A percentile compares a stretch with the other conserved stretches of the same genome.
Evolutionary conservation across 2,888 invertebrate genomes (phyloP).

Genomic region (Acrocyrtus sp.): DNA sequence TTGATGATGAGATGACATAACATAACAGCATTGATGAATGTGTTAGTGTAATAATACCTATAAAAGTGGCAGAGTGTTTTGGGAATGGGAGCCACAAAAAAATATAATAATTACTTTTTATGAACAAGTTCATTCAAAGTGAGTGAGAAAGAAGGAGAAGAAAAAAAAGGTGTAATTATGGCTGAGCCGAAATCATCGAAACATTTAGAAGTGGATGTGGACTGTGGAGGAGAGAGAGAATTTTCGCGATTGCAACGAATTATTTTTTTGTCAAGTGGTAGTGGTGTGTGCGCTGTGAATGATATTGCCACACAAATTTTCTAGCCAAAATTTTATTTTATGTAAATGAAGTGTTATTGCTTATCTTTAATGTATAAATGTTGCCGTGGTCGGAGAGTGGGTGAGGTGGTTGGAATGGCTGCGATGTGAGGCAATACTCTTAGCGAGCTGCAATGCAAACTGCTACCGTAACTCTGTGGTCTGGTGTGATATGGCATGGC

Average conservation of each 20-base stretch:
- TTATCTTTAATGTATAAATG: constrained; percentile 9
- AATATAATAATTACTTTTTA: constrained; percentile 26
- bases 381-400: constrained; percentile 14
- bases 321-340: constrained; percentile 37
- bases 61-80: no score
- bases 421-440: background rate
- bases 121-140: constrained; percentile 38
- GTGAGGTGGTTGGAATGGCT: background rate
- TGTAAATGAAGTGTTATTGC: constrained; percentile 30
- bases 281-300: background rate
- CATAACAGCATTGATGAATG: constrained; percentile 14
- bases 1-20: constrained; percentile 34
- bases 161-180: constrained; percentile 19
- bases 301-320: constrained; percentile 20
- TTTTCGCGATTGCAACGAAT: background rate
- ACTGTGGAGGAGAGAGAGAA: background rate
- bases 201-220: background rate
- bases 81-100: no score
- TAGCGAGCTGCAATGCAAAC: background rate
- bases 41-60: no score
- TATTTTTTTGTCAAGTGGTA: background rate
- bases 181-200: constrained; percentile 2
- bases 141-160: constrained; percentile 14
- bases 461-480: no score
- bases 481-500: no score